Conservation (phyloP, 1,140 invertebrate species). For the Phortica variegata region DNA sequence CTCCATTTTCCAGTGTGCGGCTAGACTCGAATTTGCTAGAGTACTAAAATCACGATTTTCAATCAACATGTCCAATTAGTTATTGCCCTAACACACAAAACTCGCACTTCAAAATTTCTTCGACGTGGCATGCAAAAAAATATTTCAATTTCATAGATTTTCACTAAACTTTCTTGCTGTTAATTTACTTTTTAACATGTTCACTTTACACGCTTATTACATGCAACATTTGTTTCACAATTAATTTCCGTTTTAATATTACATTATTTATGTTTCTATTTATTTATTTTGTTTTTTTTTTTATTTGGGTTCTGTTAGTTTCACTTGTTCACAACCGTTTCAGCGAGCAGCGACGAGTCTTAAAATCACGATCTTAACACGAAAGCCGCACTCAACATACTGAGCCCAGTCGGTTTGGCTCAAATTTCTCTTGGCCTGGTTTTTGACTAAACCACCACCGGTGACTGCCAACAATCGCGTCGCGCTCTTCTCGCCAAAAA, state of each 20-base stretch:
- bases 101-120: too few relatives aligned
- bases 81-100: conserved; percentile 9
- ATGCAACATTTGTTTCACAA: not conserved
- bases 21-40: conserved; percentile 49
- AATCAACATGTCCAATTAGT: conserved; percentile 48
- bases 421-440: conserved; percentile 33
- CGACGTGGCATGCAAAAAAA: not conserved
- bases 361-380: conserved; percentile 54
- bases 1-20: conserved; percentile 56
- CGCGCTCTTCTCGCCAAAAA: conserved; percentile 17
- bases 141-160: conserved; percentile 13
- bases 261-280: conserved; percentile 2
- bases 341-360: not conserved
- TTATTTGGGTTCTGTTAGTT: conserved; percentile 4
- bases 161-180: conserved; percentile 9
- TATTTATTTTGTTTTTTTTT: conserved; percentile 6
- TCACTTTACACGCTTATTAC: conserved; percentile 6
- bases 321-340: conserved; percentile 16
- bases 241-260: conserved; percentile 1
- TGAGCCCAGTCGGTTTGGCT: conserved; percentile 33
- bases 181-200: conserved; percentile 13
- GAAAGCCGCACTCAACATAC: conserved; percentile 51
- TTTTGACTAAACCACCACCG: not conserved
- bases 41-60: conserved; percentile 56
- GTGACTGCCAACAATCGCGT: conserved; percentile 8